Evolutionary conservation across 2,888 invertebrate genomes (phyloP), one percentile per base, ranked within the genome.

Genomic region (Lacanobia wlatinum): DNA sequence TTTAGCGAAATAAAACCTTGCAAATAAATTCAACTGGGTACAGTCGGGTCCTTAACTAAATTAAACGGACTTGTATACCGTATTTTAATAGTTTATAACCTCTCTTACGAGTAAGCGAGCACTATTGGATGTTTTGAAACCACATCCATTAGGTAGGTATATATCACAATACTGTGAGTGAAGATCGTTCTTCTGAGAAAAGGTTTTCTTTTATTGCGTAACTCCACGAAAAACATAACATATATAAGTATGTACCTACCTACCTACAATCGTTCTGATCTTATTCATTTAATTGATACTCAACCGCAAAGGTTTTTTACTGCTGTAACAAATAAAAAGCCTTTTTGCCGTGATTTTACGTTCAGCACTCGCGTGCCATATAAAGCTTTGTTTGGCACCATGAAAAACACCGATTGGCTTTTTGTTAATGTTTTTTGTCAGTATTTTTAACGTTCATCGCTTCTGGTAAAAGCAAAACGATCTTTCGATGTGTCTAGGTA

Each of bases 271-370:
- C 50, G n/a, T 28, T 50, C 40, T 43, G 56, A 71, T 61, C 43
- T 71, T 56, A 58, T 78, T 78, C 8, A 56, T 83, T 62, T 77
- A 65, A 65, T 78, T 78, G 64, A 58, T 58, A 77, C 52, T 64
- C 34, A 43, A 78, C 52, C 53, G 43, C 40, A 83, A 23, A 70
- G 56, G 40, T 38, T 77, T 78, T 55, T 70, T 65, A 60, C 23
- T 80, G 43, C 28, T 59, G 48, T 50, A 34, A 50, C 76, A 65
- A 65, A 75, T 66, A 60, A 66, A 76, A 78, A 59, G 23, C 72
- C 23, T 69, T 61, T 82, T 70, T 52, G 23, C 56, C 48, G 52
- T 50, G 61, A 59, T 68, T 82, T 77, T 50, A 64, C 83, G 40
- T 70, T 83, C 60, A 61, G n/a, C 50, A 61, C 40, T 78, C 28